Conservation (phyloP, 2,797 vertebrate species). For the Champsocephalus gunnari region DNA sequence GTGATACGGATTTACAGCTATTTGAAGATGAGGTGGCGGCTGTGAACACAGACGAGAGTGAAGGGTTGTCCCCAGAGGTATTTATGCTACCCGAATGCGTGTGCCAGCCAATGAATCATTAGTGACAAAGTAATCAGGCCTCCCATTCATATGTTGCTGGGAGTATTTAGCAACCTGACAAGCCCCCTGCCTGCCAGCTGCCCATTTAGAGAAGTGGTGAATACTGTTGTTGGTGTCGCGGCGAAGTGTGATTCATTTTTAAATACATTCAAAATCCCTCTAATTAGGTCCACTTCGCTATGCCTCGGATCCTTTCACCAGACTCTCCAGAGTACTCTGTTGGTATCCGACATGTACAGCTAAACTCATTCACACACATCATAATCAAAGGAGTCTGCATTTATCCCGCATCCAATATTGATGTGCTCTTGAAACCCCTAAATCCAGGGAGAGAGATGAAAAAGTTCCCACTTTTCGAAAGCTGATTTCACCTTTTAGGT, state of each 20-base stretch:
- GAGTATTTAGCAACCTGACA: slow-evolving; percentile 57
- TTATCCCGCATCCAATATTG: slow-evolving; percentile 74
- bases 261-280: slow-evolving; percentile 62
- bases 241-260: slow-evolving; percentile 69
- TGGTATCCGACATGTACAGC: slow-evolving; percentile 46
- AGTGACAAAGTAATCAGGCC: slow-evolving; percentile 75
- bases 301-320: slow-evolving; percentile 59
- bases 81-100: slow-evolving; percentile 29
- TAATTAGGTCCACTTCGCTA: slow-evolving; percentile 74
- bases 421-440: slow-evolving; percentile 64
- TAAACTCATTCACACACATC: slow-evolving; percentile 59
- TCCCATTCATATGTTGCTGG: slow-evolving; percentile 69
- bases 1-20: slow-evolving; percentile 1
- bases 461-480: slow-evolving; percentile 36
- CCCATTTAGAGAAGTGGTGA: slow-evolving; percentile 67
- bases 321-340: slow-evolving; percentile 60
- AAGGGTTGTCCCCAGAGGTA: slow-evolving; percentile 37
- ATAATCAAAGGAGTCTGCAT: slow-evolving; percentile 68
- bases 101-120: slow-evolving; percentile 67
- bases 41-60: slow-evolving; percentile 19
- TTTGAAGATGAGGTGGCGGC: slow-evolving; percentile 2
- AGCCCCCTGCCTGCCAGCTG: slow-evolving; percentile 71
- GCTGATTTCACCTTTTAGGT: neutral
- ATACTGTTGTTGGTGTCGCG: slow-evolving; percentile 60
- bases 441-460: slow-evolving; percentile 51